Conservation (phyloP, 2,888 invertebrate species). For the Formica aserva region DNA sequence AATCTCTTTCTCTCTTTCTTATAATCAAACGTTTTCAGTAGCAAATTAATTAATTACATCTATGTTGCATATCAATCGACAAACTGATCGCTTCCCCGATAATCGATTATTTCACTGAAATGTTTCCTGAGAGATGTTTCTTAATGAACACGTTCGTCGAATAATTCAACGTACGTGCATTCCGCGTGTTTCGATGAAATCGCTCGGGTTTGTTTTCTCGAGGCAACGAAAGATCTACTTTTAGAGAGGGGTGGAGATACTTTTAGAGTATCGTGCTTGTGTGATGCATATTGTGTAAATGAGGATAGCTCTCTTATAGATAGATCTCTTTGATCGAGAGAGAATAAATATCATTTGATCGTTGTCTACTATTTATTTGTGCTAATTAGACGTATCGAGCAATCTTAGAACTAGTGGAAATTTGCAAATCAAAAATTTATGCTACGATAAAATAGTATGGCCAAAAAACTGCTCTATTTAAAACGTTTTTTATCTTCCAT, state of each 20-base stretch:
- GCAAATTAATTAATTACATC: neutral
- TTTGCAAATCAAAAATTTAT: neutral
- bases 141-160: constrained; percentile 24
- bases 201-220: constrained; percentile 47
- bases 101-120: neutral
- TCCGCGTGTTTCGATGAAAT: constrained; percentile 39
- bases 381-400: neutral
- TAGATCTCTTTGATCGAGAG: neutral
- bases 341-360: neutral
- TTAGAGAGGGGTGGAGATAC: constrained; percentile 32
- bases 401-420: neutral
- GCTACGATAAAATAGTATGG: neutral
- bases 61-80: neutral
- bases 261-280: constrained; percentile 38
- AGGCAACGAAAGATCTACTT: constrained; percentile 39
- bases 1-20: neutral
- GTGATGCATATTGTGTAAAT: constrained; percentile 34
- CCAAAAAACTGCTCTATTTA: neutral
- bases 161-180: constrained; percentile 31
- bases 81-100: neutral
- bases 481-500: neutral
- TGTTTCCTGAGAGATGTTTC: constrained; percentile 1
- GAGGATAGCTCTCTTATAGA: neutral
- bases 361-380: neutral
- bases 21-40: neutral